A percentile compares a stretch with the other conserved stretches of the same genome.
These are phyloP conservation scores for Percopsis transmontana DNA, from an alignment of 2,113 vertebrate species.

Conservation along the genomic window DNA sequence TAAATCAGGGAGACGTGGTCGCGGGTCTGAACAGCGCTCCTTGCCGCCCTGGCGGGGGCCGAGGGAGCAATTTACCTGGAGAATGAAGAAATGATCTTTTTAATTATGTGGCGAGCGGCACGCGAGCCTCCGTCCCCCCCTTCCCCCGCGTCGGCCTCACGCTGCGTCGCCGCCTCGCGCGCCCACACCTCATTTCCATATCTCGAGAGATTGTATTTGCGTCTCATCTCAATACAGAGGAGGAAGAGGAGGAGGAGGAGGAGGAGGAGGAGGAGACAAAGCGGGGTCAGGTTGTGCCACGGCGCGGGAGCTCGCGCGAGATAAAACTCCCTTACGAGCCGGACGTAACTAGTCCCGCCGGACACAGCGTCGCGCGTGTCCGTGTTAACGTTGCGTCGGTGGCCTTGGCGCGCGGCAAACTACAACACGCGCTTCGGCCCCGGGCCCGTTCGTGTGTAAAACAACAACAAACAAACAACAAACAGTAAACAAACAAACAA, in stretches of 20 bases:
- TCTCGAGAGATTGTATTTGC: slow-evolving; percentile 47
- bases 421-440: too few relatives aligned
- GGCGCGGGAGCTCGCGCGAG: too few relatives aligned
- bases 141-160: slow-evolving; percentile 31
- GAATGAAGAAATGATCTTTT: slow-evolving; percentile 70
- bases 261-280: background rate
- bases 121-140: slow-evolving; percentile 28
- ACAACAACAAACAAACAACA: slow-evolving; percentile 29
- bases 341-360: too few relatives aligned
- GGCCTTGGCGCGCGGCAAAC: too few relatives aligned
- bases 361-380: too few relatives aligned
- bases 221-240: slow-evolving; percentile 53
- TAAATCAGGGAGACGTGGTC: slow-evolving; percentile 75
- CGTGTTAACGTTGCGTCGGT: too few relatives aligned
- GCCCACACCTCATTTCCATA: slow-evolving; percentile 75
- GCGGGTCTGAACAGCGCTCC: slow-evolving; percentile 69
- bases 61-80: slow-evolving; percentile 72
- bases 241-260: background rate
- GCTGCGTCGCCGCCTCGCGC: slow-evolving; percentile 40
- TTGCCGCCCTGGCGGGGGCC: slow-evolving; percentile 68
- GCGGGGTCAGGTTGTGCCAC: background rate
- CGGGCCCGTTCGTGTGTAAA: too few relatives aligned
- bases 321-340: too few relatives aligned
- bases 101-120: slow-evolving; percentile 75
- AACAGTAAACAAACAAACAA: slow-evolving; percentile 87